Evolutionary conservation across 1,140 invertebrate genomes (phyloP), one percentile per base, ranked within the genome.

Genomic region (Pinna nobilis): DNA sequence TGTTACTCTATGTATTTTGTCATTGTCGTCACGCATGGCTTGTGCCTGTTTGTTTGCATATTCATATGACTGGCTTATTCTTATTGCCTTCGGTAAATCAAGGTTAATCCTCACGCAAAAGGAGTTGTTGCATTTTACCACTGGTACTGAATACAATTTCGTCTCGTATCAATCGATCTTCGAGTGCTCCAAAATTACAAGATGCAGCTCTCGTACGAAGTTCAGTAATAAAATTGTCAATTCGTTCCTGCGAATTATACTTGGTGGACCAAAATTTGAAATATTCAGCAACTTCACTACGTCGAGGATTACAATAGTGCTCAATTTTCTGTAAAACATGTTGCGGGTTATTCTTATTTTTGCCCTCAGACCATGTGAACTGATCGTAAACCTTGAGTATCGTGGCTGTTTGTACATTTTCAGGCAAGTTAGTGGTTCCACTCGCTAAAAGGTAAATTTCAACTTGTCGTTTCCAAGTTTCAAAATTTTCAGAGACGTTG

Each of bases 231-330:
- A 66, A 74, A 37, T 65, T 37, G 39, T 66, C 63, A 53, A 73
- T 53, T 9, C 35, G 41, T 23, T 39, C 23, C 20, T 53, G 51
- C 15, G 44, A 9, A 28, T 60, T 11, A 30, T 61, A 67, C 51
- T 50, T 41, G 15, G 51, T 49, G 7, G 35, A 35, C 71, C 71
- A 74, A 41, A 74, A 74, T 35, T 63, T 74, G 23, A 68, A 65
- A 2, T 41, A 44, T 41, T 74, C 71, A 6, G 63, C 25, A 5
- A 68, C 71, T 30, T 74, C 55, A 60, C 50, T 74, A 18, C 41
- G 33, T 15, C 71, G 23, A 4, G 64, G 53, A 32, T 74, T 68
- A 25, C 64, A 74, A 23, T 68, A 74, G 4, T 49, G 33, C 23
- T 61, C 57, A 2, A 74, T 61, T 53, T 74, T 65, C 18, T 61